Evolutionary conservation across 2,797 vertebrate genomes (phyloP), one percentile per base, ranked within the genome.

Genomic region (Pachyuromys duprasi): DNA sequence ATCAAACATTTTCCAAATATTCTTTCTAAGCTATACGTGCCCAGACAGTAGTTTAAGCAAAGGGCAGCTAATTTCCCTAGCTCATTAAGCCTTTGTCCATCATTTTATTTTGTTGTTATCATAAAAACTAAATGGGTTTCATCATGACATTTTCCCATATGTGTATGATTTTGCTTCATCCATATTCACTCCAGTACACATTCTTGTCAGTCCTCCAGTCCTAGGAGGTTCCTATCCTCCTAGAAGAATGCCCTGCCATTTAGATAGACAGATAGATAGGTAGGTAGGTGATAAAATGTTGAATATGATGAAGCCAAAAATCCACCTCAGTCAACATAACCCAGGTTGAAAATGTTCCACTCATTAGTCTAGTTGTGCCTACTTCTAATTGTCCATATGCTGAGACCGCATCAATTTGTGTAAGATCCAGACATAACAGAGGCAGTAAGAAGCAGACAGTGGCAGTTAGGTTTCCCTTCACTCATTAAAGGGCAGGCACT

Each of bases 351-450:
- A 57, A 53, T 36, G 2, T 31, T 49, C 9, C 7, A 67, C 3
- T 65, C 17, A 86, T 45, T 22, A 45, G 28, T 3, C 15, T 83
- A 49, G 11, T 22, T 89, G 36, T 81, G 42, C 89, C 65, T n/a
- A 90, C 14, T 76, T 28, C 83, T 67, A 62, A 49, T 79, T 95
- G 20, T 86, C 55, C 12, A 86, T 67, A 18, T 63, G 55, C 18
- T 67, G 14, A 91, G 8, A 89, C 18, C 18, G n/a, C 45, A 87
- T 91, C 53, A 76, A 86, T 9, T 75, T 62, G 20, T 22, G 26
- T 53, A 86, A 96, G 72, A 92, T 63, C 15, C 42, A 92, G n/a
- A 83, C 49, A 74, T 4, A 80, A 83, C 53, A 55, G 70, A 89
- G 11, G 49, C 86, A 13, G 7, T 55, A 89, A 62, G 20, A 91